These are phyloP conservation scores for Dendrocincla tyrannina DNA, from an alignment of 2,797 vertebrate species.

Conservation along the genomic window DNA sequence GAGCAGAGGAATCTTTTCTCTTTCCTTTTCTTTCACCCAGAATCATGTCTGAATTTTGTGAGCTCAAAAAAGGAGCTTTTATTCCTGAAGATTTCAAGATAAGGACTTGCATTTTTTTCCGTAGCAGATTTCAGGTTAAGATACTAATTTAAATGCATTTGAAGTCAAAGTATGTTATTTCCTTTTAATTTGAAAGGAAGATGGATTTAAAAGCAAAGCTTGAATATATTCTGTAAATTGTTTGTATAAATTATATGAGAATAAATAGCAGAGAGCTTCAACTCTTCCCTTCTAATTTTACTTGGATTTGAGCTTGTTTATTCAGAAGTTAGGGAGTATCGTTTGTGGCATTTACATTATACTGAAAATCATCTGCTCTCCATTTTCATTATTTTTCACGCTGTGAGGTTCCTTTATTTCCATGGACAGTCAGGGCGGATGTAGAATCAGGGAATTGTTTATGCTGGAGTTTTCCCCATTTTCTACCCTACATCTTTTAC, in stretches of 20 bases:
- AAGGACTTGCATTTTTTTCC: not conserved
- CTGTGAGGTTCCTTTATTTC: not conserved
- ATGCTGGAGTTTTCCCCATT: not conserved
- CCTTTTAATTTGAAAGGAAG: conserved; percentile 49
- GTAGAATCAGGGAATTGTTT: not conserved
- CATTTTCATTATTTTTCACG: not conserved
- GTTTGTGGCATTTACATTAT: conserved; percentile 8
- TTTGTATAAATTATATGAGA: conserved; percentile 41
- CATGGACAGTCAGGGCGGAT: not conserved
- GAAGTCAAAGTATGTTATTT: not conserved
- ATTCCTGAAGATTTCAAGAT: conserved; percentile 17
- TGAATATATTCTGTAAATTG: conserved; percentile 29
- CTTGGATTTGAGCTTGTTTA: conserved; percentile 54
- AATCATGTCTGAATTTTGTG: not conserved
- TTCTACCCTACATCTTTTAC: not conserved
- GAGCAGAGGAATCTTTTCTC: not conserved
- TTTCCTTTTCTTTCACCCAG: not conserved
- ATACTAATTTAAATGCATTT: conserved; percentile 48
- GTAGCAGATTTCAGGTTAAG: conserved; percentile 22
- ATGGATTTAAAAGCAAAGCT: conserved; percentile 4
- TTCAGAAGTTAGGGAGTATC: conserved; percentile 24
- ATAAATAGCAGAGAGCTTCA: conserved; percentile 57
- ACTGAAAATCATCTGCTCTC: not conserved
- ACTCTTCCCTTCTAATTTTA: conserved; percentile 39
- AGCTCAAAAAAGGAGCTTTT: not conserved